phyloP scores from a whole-genome alignment of 2,797 vertebrate genomes.

The Alectoris magna region DNA sequence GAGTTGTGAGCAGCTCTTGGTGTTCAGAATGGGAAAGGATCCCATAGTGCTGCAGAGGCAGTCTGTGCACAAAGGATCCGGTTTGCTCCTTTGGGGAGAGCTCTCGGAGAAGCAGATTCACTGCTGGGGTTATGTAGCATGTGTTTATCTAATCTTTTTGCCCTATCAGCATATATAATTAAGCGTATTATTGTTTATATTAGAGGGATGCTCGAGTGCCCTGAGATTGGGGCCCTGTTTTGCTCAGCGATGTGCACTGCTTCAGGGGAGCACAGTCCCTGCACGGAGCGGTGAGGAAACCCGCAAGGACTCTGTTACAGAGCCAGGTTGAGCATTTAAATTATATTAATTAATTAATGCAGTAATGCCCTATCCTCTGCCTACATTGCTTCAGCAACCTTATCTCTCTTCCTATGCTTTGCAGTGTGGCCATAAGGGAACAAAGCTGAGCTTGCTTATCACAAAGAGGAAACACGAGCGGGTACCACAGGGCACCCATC shows the following conservation, averaged over 20 bases:
- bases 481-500: accelerated
- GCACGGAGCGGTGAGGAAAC: background rate
- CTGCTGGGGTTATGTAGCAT: background rate
- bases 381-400: background rate
- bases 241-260: background rate
- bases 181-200: background rate
- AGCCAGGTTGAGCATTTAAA: background rate
- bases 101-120: background rate
- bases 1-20: accelerated
- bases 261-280: background rate
- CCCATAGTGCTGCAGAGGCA: background rate
- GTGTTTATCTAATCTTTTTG: conserved; percentile 6
- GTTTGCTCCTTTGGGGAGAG: background rate
- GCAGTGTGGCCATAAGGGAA: background rate
- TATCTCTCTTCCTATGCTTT: accelerated
- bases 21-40: background rate
- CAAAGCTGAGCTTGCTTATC: background rate
- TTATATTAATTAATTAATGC: background rate
- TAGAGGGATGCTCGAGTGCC: background rate
- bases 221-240: background rate
- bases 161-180: background rate
- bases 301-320: background rate
- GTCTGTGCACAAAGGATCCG: background rate
- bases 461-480: accelerated
- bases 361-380: background rate